Evolutionary conservation across 2,113 vertebrate species (phyloP).

Genomic region (Pitta sordida): DNA sequence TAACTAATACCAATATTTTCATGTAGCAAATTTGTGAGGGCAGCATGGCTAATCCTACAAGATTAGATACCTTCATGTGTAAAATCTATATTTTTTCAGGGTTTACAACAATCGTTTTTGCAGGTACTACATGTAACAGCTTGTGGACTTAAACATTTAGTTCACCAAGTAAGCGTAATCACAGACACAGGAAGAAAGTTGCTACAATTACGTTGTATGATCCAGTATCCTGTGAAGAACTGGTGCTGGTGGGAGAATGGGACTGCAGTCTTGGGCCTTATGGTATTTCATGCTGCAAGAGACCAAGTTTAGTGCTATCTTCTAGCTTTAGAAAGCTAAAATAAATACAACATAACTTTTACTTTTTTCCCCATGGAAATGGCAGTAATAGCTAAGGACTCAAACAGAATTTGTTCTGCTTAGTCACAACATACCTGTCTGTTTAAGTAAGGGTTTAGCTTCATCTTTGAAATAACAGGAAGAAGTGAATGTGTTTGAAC

Average conservation of each 20-base stretch:
- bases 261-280: background rate
- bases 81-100: background rate
- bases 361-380: background rate
- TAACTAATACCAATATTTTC: background rate
- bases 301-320: background rate
- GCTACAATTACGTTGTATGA: background rate
- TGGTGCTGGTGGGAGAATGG: background rate
- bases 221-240: background rate
- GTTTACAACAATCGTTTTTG: background rate
- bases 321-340: background rate
- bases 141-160: background rate
- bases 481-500: background rate
- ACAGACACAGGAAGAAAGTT: background rate
- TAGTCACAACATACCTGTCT: background rate
- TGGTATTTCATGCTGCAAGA: background rate
- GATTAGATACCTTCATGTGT: background rate
- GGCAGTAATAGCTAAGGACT: background rate
- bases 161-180: background rate
- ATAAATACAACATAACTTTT: background rate
- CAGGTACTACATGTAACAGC: background rate
- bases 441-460: background rate
- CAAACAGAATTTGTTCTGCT: background rate
- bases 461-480: background rate
- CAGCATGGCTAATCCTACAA: background rate
- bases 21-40: background rate